These are phyloP conservation scores for Osmoderma eremita DNA, from an alignment of 2,888 invertebrate genomes.

Conservation along the genomic window DNA sequence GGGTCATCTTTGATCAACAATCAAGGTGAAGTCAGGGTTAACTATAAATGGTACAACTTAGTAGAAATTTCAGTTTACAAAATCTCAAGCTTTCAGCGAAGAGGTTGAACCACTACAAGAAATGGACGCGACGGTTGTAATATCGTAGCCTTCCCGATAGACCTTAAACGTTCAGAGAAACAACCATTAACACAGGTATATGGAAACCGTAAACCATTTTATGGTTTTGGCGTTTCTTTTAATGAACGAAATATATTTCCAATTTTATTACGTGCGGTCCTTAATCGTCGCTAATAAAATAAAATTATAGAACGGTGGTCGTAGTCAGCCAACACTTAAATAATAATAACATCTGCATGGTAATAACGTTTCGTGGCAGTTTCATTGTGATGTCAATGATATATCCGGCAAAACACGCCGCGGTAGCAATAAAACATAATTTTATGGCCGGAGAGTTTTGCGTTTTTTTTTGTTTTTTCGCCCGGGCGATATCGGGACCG, in stretches of 20 bases:
- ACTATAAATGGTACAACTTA: too few relatives aligned
- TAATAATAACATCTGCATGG: slow-evolving; percentile 1
- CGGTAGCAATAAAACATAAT: slow-evolving; percentile 13
- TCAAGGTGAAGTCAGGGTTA: too few relatives aligned
- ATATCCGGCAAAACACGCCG: neutral
- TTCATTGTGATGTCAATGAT: slow-evolving; percentile 22
- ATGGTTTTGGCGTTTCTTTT: slow-evolving; percentile 1
- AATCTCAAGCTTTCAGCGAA: too few relatives aligned
- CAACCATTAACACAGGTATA: too few relatives aligned
- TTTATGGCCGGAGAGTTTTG: slow-evolving; percentile 1
- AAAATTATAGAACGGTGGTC: neutral
- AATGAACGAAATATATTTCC: slow-evolving; percentile 18
- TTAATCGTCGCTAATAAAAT: slow-evolving; percentile 15
- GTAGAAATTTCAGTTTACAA: too few relatives aligned
- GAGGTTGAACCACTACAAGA: too few relatives aligned
- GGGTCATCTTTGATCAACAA: too few relatives aligned
- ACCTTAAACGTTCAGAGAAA: too few relatives aligned
- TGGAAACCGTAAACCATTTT: too few relatives aligned
- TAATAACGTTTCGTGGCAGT: neutral
- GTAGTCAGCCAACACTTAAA: slow-evolving; percentile 3
- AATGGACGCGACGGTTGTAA: too few relatives aligned
- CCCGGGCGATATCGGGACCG: neutral
- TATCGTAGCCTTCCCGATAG: too few relatives aligned
- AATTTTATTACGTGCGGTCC: slow-evolving; percentile 13
- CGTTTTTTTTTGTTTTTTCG: neutral